phyloP scores from a whole-genome alignment of 2,888 invertebrate genomes.

The Sicus ferrugineus region DNA sequence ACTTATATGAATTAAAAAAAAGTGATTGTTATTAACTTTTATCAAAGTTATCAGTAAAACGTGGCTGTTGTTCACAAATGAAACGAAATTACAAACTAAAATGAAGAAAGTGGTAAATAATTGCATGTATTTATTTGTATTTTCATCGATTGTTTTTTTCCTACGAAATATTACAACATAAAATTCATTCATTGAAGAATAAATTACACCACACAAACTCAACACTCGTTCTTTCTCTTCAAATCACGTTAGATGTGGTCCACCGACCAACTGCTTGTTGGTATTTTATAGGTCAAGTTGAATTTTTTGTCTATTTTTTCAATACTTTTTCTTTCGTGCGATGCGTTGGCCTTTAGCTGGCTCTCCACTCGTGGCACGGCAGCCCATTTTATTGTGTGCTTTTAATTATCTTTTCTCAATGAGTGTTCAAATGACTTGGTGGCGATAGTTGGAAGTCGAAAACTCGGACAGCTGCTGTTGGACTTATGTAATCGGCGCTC shows the following conservation, averaged over 20 bases:
- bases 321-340: not conserved
- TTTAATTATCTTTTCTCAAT: not conserved
- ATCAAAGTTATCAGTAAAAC: no score
- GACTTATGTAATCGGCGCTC: no score
- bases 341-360: not conserved
- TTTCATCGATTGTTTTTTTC: no score
- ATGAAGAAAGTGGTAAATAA: no score
- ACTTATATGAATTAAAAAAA: no score
- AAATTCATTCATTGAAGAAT: not conserved
- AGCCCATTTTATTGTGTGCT: not conserved
- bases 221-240: not conserved
- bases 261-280: not conserved
- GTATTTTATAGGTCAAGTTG: conserved; percentile 22
- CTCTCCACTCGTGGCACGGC: no score
- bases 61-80: no score
- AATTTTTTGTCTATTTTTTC: conserved; percentile 5
- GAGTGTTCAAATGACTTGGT: not conserved
- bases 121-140: no score
- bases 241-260: not conserved
- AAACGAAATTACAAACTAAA: no score
- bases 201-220: not conserved
- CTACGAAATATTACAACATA: not conserved
- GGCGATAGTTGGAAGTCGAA: not conserved
- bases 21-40: no score
- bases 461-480: not conserved